Evolutionary conservation across 1,140 invertebrate genomes (phyloP).

Genomic region (Nixonia krombeini): DNA sequence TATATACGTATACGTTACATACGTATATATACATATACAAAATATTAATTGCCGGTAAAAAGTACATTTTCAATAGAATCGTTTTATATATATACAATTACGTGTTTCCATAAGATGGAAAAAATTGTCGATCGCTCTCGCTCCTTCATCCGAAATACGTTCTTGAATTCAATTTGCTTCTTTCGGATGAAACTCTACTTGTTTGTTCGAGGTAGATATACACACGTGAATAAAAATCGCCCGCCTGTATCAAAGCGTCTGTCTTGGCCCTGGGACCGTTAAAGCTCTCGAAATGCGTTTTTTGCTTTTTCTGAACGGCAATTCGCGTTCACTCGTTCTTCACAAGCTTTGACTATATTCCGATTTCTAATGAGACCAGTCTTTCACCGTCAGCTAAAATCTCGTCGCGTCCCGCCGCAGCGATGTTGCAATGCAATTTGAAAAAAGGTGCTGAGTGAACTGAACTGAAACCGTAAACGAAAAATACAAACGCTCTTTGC

Average conservation of each 20-base stretch:
- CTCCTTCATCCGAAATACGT: neutral
- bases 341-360: no score
- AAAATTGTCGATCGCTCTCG: constrained; percentile 6
- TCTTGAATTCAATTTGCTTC: neutral
- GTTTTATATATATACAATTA: constrained; percentile 5
- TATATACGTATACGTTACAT: constrained; percentile 30
- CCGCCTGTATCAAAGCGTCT: constrained; percentile 21
- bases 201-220: constrained; percentile 10
- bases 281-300: constrained; percentile 14
- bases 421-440: no score
- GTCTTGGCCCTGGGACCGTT: constrained; percentile 20
- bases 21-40: constrained; percentile 25
- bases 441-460: no score
- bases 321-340: no score
- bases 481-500: no score
- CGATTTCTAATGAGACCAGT: no score
- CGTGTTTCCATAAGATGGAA: constrained; percentile 10
- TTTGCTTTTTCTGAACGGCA: neutral
- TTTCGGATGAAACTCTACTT: constrained; percentile 12
- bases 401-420: no score
- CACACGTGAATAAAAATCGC: constrained; percentile 13
- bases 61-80: no score
- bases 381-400: no score
- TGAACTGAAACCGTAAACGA: no score
- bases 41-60: constrained; percentile 1